Percentiles rank a stretch among this genome's conserved stretches.
Conservation (phyloP, 2,113 vertebrate genomes). For the Struthidea cinerea region DNA sequence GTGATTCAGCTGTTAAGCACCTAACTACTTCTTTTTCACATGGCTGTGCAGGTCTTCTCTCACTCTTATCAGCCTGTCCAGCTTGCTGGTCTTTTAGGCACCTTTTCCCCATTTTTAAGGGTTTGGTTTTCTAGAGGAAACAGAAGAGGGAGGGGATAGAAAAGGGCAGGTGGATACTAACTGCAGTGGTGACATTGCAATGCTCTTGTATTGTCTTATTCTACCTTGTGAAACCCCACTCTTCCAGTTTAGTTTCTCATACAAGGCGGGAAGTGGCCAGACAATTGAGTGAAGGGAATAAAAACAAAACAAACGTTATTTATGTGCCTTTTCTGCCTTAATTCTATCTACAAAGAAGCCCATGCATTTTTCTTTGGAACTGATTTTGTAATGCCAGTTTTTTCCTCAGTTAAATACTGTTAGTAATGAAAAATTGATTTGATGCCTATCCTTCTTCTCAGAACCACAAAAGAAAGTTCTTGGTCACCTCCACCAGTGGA, state of each 20-base stretch:
- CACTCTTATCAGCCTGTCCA: neutral
- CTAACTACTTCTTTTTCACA: neutral
- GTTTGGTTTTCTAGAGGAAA: neutral
- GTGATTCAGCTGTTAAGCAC: neutral
- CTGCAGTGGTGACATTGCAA: neutral
- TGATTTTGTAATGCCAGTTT: neutral
- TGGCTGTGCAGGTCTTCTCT: neutral
- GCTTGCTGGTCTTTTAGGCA: neutral
- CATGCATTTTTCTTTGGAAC: neutral
- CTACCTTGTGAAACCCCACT: neutral
- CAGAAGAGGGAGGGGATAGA: neutral
- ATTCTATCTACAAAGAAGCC: neutral
- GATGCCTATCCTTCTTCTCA: constrained; percentile 21
- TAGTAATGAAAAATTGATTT: neutral
- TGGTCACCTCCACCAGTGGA: constrained; percentile 76
- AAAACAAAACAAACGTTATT: neutral
- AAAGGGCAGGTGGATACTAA: neutral
- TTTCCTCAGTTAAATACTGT: neutral
- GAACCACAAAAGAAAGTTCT: constrained; percentile 58
- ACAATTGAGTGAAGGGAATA: neutral
- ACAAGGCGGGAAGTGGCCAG: neutral
- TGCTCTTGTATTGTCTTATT: neutral
- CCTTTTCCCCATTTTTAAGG: neutral
- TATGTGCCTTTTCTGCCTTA: neutral
- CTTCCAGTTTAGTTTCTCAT: neutral